These are phyloP conservation scores for Tauraco erythrolophus DNA, from an alignment of 2,113 vertebrate genomes.

Conservation along the genomic window DNA sequence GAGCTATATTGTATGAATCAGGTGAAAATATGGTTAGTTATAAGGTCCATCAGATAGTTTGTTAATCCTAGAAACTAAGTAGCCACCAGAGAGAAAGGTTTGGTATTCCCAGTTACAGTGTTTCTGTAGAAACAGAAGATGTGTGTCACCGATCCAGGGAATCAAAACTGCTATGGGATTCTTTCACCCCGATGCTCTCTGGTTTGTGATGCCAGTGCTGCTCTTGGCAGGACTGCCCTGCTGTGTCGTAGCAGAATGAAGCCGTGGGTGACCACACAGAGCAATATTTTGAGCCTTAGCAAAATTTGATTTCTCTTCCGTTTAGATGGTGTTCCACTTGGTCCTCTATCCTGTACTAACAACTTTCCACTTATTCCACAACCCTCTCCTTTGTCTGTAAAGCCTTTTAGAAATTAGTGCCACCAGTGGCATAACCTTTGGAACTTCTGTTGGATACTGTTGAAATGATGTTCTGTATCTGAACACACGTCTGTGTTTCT, in stretches of 20 bases:
- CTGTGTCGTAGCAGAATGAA: background rate
- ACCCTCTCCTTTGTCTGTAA: background rate
- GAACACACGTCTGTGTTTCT: rapidly evolving
- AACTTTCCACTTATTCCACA: background rate
- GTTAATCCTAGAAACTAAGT: background rate
- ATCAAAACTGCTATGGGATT: background rate
- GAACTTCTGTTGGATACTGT: background rate
- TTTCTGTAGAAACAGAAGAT: background rate
- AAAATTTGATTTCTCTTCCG: background rate
- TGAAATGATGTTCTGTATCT: background rate
- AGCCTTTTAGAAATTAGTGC: background rate
- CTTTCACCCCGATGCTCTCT: background rate
- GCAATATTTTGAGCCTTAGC: background rate
- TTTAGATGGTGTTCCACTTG: background rate
- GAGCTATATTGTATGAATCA: background rate
- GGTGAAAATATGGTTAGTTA: background rate
- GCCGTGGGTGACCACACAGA: background rate
- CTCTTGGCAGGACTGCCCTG: background rate
- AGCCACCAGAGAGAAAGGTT: background rate
- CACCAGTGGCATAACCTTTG: background rate
- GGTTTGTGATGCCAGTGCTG: background rate
- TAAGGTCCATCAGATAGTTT: background rate
- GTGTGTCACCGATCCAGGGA: background rate
- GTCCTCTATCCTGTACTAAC: background rate
- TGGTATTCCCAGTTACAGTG: background rate